phyloP scores from a whole-genome alignment of 2,797 vertebrate genomes.

The Protonibea diacanthus region DNA sequence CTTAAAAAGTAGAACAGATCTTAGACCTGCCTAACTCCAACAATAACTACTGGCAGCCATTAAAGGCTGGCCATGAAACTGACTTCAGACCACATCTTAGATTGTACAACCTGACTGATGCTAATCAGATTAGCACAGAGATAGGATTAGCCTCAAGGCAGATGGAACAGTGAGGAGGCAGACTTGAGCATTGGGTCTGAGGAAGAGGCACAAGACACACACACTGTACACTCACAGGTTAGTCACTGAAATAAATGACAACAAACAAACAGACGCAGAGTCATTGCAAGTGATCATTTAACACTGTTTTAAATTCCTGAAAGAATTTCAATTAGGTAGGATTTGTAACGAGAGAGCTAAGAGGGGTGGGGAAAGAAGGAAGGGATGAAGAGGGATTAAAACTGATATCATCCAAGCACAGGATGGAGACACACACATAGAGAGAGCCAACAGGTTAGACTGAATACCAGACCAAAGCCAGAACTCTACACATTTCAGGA shows the following conservation, averaged over 20 bases:
- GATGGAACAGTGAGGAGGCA: constrained; percentile 59
- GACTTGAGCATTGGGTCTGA: constrained; percentile 11
- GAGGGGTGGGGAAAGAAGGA: constrained; percentile 16
- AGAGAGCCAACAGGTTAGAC: constrained; percentile 15
- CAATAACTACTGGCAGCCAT: neutral
- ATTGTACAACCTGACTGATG: constrained; percentile 22
- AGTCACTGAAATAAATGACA: constrained; percentile 2
- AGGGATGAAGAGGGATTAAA: constrained; percentile 65
- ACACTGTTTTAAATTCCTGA: neutral
- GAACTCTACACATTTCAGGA: constrained; percentile 7
- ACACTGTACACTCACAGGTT: neutral
- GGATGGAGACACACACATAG: constrained; percentile 29
- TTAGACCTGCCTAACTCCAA: constrained; percentile 14
- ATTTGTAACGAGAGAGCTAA: neutral
- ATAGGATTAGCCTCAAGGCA: constrained; percentile 71
- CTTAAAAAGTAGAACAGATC: constrained; percentile 25
- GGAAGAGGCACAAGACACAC: constrained; percentile 12
- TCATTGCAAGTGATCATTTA: neutral
- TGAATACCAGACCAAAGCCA: constrained; percentile 1
- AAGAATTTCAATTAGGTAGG: neutral
- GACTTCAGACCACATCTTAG: constrained; percentile 41
- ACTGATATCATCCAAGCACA: constrained; percentile 38
- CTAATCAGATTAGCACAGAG: constrained; percentile 73
- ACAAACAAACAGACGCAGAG: neutral
- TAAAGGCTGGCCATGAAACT: constrained; percentile 18